Evolutionary conservation across 2,888 invertebrate genomes (phyloP).

Genomic region (Agrotis exclamationis): DNA sequence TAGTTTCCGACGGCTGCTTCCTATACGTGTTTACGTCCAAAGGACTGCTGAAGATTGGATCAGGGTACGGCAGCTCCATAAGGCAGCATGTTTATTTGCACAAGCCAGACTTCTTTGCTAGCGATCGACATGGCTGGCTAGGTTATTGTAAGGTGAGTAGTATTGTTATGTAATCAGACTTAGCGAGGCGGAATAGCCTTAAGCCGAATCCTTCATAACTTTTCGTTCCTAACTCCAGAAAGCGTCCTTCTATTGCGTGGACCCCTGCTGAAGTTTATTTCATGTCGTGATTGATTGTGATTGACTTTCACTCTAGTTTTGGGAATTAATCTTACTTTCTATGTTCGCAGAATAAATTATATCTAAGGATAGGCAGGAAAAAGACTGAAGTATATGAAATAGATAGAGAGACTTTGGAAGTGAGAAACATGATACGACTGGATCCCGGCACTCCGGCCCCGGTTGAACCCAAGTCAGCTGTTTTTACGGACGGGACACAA

Average conservation of each 20-base stretch:
- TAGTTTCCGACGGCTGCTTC: slow-evolving; percentile 97
- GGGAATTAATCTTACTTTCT: slow-evolving; percentile 28
- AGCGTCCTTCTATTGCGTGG: background rate
- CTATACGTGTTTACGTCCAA: slow-evolving; percentile 96
- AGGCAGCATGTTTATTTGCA: slow-evolving; percentile 97
- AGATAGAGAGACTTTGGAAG: slow-evolving; percentile 84
- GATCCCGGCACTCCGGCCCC: slow-evolving; percentile 79
- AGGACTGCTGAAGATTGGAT: slow-evolving; percentile 97
- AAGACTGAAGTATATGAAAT: slow-evolving; percentile 87
- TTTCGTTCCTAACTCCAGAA: too few relatives aligned
- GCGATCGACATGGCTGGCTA: slow-evolving; percentile 95
- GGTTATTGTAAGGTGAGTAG: slow-evolving; percentile 95
- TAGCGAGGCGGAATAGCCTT: background rate
- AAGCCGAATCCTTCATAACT: too few relatives aligned
- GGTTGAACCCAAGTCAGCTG: slow-evolving; percentile 82
- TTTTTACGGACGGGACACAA: slow-evolving; percentile 87
- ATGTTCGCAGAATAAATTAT: slow-evolving; percentile 93
- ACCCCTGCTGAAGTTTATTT: background rate
- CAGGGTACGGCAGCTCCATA: slow-evolving; percentile 98
- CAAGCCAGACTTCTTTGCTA: slow-evolving; percentile 95
- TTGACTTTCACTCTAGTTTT: background rate
- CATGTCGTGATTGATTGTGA: background rate
- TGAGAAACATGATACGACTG: slow-evolving; percentile 78
- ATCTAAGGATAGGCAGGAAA: slow-evolving; percentile 93
- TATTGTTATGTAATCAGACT: background rate